These are phyloP conservation scores for Lagorchestes hirsutus DNA, from an alignment of 2,797 vertebrate genomes.

Conservation along the genomic window DNA sequence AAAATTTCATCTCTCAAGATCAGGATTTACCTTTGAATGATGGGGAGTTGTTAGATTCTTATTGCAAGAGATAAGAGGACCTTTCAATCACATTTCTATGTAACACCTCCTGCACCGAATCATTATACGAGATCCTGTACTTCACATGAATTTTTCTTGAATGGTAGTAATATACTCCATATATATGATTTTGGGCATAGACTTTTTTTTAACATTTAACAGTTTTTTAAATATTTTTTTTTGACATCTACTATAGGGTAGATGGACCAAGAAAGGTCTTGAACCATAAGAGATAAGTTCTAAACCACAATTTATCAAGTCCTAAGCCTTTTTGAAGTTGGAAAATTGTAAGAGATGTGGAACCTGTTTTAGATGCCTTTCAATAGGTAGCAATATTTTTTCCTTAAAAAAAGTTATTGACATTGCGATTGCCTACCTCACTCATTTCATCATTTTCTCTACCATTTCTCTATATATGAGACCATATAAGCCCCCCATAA, in stretches of 20 bases:
- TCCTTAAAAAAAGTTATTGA: not conserved
- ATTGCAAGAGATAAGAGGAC: not conserved
- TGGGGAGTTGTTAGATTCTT: not conserved
- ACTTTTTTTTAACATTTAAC: not conserved
- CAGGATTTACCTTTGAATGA: constrained; percentile 24
- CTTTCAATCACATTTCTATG: not conserved
- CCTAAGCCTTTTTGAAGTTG: not conserved
- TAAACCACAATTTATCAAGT: constrained; percentile 14
- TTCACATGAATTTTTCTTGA: not conserved
- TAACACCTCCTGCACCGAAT: not conserved
- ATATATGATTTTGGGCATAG: not conserved
- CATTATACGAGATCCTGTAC: not conserved
- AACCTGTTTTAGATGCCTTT: not conserved
- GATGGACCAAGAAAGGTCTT: not conserved
- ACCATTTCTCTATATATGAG: not conserved
- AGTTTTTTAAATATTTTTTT: too few relatives aligned
- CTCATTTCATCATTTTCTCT: not conserved
- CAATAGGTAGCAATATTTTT: not conserved
- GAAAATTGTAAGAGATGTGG: not conserved
- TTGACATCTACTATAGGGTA: too few relatives aligned
- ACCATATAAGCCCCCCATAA: too few relatives aligned
- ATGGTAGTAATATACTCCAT: not conserved
- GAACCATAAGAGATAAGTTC: not conserved
- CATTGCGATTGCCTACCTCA: not conserved
- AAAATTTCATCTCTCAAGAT: not conserved